Percentiles rank a stretch among this genome's conserved stretches.
phyloP scores from a whole-genome alignment of 2,888 invertebrate genomes.

The Tipula unca region DNA sequence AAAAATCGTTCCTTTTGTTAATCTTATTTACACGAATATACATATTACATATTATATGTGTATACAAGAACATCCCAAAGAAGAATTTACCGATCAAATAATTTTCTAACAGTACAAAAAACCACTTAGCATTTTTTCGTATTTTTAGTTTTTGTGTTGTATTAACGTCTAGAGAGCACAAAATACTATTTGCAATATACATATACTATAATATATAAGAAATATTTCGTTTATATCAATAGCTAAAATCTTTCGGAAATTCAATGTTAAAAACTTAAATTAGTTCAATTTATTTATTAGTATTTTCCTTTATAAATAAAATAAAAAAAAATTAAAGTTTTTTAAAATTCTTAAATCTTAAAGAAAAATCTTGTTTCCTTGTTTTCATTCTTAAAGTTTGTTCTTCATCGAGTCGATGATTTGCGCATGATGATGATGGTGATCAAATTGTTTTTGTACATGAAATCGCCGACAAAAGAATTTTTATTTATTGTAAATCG shows the following conservation, averaged over 20 bases:
- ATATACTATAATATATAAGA: too few species aligned
- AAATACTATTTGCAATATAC: neutral
- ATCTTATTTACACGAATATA: neutral
- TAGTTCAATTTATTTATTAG: constrained; percentile 14
- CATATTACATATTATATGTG: neutral
- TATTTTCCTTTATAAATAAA: neutral
- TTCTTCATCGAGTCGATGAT: neutral
- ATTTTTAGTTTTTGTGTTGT: neutral
- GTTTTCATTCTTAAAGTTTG: neutral
- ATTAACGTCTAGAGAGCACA: neutral
- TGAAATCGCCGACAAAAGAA: neutral
- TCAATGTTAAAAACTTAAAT: neutral
- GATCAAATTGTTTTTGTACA: constrained; percentile 2
- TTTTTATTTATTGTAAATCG: neutral
- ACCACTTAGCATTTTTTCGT: neutral
- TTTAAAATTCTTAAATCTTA: neutral
- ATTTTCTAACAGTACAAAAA: neutral
- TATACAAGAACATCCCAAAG: constrained; percentile 4
- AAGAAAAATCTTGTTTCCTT: neutral
- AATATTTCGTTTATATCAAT: neutral
- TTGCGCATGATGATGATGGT: neutral
- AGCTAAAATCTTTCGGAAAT: neutral
- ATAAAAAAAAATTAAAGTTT: too few species aligned
- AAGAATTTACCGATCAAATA: neutral
- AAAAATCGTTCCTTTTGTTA: neutral